phyloP scores from a whole-genome alignment of 2,797 vertebrate species.

The Hybognathus amarus region DNA sequence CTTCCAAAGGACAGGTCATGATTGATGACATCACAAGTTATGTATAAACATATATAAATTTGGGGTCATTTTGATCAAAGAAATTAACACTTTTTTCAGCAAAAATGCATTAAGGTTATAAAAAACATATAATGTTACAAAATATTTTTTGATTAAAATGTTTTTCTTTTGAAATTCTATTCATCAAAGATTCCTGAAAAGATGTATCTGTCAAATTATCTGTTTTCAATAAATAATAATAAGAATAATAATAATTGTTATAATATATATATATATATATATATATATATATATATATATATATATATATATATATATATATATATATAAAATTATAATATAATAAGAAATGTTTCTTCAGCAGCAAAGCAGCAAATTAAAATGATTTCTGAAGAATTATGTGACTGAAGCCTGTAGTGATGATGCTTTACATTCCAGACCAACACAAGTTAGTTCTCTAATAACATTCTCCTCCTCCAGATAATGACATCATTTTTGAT shows the following conservation, averaged over 20 bases:
- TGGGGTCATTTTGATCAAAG: no score
- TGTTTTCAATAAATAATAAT: no score
- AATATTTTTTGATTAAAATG: not conserved
- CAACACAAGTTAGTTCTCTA: not conserved
- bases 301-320: no score
- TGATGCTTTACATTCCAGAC: not conserved
- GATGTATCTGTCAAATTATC: no score
- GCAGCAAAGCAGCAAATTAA: not conserved
- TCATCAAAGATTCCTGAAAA: no score
- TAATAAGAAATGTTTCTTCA: not conserved
- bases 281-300: no score
- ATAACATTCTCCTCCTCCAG: not conserved
- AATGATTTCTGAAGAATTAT: not conserved
- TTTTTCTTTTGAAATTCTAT: not conserved
- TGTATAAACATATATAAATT: not conserved
- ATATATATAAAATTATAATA: no score
- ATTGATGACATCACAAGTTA: slow-evolving; percentile 5
- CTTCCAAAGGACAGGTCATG: not conserved
- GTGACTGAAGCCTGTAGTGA: not conserved
- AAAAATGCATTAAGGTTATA: not conserved
- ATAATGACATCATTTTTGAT: not conserved
- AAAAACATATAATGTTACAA: not conserved
- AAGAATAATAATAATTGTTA: no score
- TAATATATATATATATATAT: no score
- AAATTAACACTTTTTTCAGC: no score